Evolutionary conservation across 2,797 vertebrate species (phyloP).

Genomic region (Clarias fuscus): DNA sequence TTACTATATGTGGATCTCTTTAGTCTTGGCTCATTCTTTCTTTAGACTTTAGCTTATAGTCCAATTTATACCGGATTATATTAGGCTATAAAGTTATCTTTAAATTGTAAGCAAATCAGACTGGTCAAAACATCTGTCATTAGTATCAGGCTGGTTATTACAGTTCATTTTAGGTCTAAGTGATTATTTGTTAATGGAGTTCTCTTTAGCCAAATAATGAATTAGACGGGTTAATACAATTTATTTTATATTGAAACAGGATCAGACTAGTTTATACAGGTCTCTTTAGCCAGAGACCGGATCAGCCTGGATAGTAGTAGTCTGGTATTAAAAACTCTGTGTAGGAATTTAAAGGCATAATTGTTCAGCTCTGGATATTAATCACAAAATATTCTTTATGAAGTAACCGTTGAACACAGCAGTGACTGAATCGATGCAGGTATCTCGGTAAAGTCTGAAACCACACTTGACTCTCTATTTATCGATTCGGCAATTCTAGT

Average conservation of each 20-base stretch:
- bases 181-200: not conserved
- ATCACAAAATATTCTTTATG: too few species aligned
- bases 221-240: not conserved
- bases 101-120: not conserved
- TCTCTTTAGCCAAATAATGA: not conserved
- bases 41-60: not conserved
- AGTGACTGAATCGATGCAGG: not conserved
- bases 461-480: not conserved
- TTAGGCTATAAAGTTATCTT: not conserved
- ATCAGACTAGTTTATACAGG: not conserved
- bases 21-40: too few species aligned
- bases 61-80: not conserved
- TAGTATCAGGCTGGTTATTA: too few species aligned
- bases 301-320: not conserved
- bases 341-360: not conserved
- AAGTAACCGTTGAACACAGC: too few species aligned
- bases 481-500: not conserved
- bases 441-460: conserved; percentile 5
- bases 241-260: not conserved
- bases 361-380: not conserved
- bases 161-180: too few species aligned
- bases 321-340: not conserved
- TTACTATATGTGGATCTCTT: too few species aligned
- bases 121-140: not conserved
- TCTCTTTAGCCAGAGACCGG: not conserved